Percentiles rank a stretch among this genome's conserved stretches.
Conservation (phyloP, 1,140 invertebrate genomes). For the Drosophila neocordata region DNA sequence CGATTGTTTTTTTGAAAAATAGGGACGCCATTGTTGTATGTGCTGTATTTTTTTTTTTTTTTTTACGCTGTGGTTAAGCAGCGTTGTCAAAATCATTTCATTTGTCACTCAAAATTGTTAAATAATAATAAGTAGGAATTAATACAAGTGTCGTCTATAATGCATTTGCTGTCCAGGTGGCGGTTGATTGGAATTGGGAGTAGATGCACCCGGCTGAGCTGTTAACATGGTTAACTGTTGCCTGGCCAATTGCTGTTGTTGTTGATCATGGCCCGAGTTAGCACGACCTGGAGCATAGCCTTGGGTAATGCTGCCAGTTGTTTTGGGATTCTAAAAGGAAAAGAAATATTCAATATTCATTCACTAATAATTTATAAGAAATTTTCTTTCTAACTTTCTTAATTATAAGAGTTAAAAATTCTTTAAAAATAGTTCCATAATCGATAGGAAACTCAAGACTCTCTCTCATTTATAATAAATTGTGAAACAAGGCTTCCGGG, state of each 20-base stretch:
- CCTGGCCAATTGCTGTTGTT: conserved; percentile 62
- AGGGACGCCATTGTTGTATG: conserved; percentile 76
- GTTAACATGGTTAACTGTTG: conserved; percentile 72
- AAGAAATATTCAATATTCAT: neutral
- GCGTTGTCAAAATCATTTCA: conserved; percentile 58
- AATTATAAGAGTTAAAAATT: too few species aligned
- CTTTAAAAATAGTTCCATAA: too few species aligned
- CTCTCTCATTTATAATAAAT: too few species aligned
- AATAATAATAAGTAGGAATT: conserved; percentile 57
- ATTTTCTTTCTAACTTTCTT: too few species aligned
- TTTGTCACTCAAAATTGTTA: conserved; percentile 62
- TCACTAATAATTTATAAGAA: too few species aligned
- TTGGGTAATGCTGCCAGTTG: conserved; percentile 75
- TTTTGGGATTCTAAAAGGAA: conserved; percentile 67
- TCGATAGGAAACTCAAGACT: too few species aligned
- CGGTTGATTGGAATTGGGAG: conserved; percentile 44
- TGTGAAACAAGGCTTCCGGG: neutral
- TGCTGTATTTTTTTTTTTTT: conserved; percentile 66
- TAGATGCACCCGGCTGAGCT: conserved; percentile 58
- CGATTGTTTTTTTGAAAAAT: conserved; percentile 52
- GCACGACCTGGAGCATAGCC: conserved; percentile 71
- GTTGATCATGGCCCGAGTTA: conserved; percentile 61
- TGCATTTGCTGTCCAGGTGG: conserved; percentile 68
- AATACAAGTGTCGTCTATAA: conserved; percentile 67
- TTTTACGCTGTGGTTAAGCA: conserved; percentile 30